Percentiles rank a stretch among this genome's conserved stretches.
phyloP scores from a whole-genome alignment of 2,797 vertebrate genomes.

The Tinamus major region DNA sequence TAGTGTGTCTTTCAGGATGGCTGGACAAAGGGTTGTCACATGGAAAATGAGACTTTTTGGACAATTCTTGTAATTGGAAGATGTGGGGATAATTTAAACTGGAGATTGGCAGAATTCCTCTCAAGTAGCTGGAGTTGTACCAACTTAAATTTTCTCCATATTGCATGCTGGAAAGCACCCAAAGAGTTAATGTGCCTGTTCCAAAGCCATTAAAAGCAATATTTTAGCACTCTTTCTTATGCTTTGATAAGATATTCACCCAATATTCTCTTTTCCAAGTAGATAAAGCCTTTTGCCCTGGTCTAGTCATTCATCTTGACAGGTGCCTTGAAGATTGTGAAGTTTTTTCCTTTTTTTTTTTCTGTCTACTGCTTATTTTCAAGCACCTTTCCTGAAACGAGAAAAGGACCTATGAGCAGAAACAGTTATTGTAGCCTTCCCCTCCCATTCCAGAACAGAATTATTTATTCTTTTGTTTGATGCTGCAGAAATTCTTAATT shows the following conservation, averaged over 20 bases:
- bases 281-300: not conserved
- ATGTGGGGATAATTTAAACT: not conserved
- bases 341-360: not conserved
- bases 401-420: conserved; percentile 19
- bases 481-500: conserved; percentile 66
- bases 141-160: not conserved
- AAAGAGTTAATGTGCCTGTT: not conserved
- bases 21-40: not conserved
- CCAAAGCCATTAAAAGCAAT: not conserved
- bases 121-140: not conserved
- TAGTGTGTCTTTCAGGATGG: not conserved
- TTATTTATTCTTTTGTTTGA: conserved; percentile 57
- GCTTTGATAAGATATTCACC: not conserved
- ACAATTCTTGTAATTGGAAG: not conserved
- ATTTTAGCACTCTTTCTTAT: not conserved
- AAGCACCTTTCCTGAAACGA: not conserved
- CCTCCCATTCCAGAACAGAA: not conserved
- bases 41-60: not conserved
- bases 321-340: not conserved
- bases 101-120: not conserved
- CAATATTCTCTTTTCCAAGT: not conserved
- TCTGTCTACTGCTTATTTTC: not conserved
- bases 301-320: not conserved
- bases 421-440: conserved; percentile 43
- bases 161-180: not conserved